Conservation (phyloP, 2,797 vertebrate genomes). For the Menidia menidia region DNA sequence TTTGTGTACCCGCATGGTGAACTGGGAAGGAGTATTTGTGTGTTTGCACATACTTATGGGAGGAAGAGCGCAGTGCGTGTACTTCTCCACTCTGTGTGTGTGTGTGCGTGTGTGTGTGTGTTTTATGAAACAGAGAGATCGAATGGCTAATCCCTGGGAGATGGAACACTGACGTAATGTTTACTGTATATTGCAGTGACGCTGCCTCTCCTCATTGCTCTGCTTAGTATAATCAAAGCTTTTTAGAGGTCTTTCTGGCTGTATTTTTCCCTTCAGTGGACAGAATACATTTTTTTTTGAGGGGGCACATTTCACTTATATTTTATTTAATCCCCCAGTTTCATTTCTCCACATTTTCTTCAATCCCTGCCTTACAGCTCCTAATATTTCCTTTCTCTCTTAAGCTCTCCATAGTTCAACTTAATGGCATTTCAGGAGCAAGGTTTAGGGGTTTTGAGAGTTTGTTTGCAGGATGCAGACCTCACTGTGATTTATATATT, state of each 20-base stretch:
- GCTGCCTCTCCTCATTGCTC: slow-evolving; percentile 8
- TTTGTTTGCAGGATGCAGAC: slow-evolving; percentile 32
- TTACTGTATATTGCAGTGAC: slow-evolving; percentile 43
- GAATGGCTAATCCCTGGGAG: slow-evolving; percentile 35
- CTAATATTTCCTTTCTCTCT: slow-evolving; percentile 21
- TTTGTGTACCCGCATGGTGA: slow-evolving; percentile 26
- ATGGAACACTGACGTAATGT: slow-evolving; percentile 37
- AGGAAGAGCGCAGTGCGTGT: slow-evolving; percentile 24
- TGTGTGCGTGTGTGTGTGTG: neutral
- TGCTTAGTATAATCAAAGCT: slow-evolving; percentile 30
- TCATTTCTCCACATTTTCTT: neutral
- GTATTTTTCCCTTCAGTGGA: slow-evolving; percentile 10
- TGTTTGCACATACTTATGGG: slow-evolving; percentile 14
- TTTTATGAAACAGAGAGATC: slow-evolving; percentile 6
- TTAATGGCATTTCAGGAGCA: slow-evolving; percentile 42
- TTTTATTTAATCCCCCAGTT: slow-evolving; percentile 6
- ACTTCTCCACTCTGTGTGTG: slow-evolving; percentile 5
- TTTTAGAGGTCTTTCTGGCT: slow-evolving; percentile 24
- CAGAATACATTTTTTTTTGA: neutral
- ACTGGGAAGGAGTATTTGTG: slow-evolving; percentile 19
- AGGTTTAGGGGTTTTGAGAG: slow-evolving; percentile 21
- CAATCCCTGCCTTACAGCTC: slow-evolving; percentile 7
- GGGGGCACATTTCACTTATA: slow-evolving; percentile 24
- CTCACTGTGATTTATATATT: slow-evolving; percentile 28
- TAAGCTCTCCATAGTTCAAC: slow-evolving; percentile 35